phyloP scores from a whole-genome alignment of 2,888 invertebrate genomes.

The Eucriotettix oculatus region DNA sequence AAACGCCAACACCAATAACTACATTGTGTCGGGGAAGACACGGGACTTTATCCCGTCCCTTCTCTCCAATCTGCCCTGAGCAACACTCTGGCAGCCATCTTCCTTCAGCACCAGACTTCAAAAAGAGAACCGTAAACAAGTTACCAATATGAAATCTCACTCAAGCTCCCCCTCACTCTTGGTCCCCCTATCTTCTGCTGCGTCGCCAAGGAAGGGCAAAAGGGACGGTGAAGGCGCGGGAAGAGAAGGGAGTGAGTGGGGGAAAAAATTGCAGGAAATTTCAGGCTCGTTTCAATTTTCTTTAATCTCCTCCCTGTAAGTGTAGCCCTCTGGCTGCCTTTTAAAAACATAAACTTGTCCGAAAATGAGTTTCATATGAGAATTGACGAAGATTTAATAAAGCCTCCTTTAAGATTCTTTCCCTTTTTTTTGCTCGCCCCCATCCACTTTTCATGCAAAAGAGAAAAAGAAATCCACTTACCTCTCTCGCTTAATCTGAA shows the following conservation, averaged over 20 bases:
- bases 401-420: slow-evolving; percentile 6
- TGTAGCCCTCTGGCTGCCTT: slow-evolving; percentile 13
- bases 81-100: not conserved
- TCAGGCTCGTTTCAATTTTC: slow-evolving; percentile 15
- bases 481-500: not conserved
- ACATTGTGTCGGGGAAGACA: slow-evolving; percentile 2
- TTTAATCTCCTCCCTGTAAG: slow-evolving; percentile 14
- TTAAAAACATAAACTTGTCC: slow-evolving; percentile 15
- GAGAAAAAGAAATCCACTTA: not conserved
- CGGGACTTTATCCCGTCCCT: not conserved
- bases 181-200: not conserved
- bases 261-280: slow-evolving; percentile 11
- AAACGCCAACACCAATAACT: slow-evolving; percentile 10
- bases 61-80: not conserved
- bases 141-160: slow-evolving; percentile 12
- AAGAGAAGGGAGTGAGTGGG: no score
- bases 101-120: slow-evolving; percentile 7
- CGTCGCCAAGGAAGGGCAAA: not conserved
- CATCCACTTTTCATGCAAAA: not conserved
- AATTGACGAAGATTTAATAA: slow-evolving; percentile 16
- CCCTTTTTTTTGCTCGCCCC: slow-evolving; percentile 1
- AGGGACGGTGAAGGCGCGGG: no score
- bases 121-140: slow-evolving; percentile 14
- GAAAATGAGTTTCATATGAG: slow-evolving; percentile 16
- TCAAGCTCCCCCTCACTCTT: not conserved